Evolutionary conservation across 2,797 vertebrate species (phyloP).

Genomic region (Gymnothorax reevesii): DNA sequence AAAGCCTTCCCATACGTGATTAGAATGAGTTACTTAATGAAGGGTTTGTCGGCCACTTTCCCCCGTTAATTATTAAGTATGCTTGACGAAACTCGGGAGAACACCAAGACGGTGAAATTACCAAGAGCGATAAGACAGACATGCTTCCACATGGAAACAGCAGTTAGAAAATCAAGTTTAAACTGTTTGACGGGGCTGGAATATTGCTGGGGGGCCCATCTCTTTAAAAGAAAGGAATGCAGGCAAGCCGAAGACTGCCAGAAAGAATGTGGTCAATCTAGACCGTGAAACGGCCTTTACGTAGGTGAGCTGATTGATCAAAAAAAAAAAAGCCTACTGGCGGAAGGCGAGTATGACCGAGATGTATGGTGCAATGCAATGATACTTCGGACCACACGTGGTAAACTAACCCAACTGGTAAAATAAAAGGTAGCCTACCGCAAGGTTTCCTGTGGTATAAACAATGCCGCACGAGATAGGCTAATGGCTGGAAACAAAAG

Average conservation of each 20-base stretch:
- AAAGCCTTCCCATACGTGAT: not conserved
- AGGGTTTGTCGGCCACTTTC: not conserved
- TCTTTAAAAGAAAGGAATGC: conserved; percentile 31
- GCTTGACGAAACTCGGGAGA: not conserved
- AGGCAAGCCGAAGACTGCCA: conserved; percentile 39
- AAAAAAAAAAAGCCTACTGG: not conserved
- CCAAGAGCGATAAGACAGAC: not conserved
- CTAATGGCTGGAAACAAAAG: not conserved
- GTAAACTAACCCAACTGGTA: not conserved
- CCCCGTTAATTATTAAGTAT: not conserved
- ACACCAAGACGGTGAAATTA: not conserved
- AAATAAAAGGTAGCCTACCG: not conserved
- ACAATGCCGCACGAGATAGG: not conserved
- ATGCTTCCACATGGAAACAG: not conserved
- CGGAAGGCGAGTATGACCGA: not conserved
- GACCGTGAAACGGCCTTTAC: conserved; percentile 37
- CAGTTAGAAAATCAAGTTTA: not conserved
- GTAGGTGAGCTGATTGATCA: conserved; percentile 11
- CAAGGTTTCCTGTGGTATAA: not conserved
- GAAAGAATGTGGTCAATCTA: conserved; percentile 44
- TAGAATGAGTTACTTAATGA: not conserved
- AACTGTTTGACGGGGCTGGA: conserved; percentile 8
- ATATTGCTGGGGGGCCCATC: conserved; percentile 38
- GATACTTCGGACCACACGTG: not conserved
- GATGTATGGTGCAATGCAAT: conserved; percentile 12